phyloP scores from a whole-genome alignment of 2,113 vertebrate genomes.

The Sula dactylatra region DNA sequence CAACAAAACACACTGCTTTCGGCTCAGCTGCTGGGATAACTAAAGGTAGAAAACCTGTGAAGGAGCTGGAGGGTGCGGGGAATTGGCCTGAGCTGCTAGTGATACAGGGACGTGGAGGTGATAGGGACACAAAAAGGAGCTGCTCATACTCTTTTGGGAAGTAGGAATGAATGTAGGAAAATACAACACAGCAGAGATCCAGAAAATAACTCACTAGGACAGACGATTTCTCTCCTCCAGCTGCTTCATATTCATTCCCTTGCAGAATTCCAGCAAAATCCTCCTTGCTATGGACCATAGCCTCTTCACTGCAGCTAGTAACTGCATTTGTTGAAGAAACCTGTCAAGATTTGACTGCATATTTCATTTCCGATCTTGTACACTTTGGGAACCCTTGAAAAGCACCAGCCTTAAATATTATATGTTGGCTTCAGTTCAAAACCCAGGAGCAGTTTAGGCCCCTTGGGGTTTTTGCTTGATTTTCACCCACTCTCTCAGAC shows the following conservation, averaged over 20 bases:
- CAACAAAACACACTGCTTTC: background rate
- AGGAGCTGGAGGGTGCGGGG: background rate
- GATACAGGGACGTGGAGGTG: background rate
- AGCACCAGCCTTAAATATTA: background rate
- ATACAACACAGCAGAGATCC: background rate
- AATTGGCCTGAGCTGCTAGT: background rate
- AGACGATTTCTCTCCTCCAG: background rate
- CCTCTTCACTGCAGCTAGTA: background rate
- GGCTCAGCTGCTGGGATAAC: background rate
- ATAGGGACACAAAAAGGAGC: background rate
- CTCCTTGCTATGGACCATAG: background rate
- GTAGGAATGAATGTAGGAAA: background rate
- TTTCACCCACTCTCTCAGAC: background rate
- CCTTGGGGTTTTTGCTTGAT: background rate
- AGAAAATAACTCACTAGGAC: background rate
- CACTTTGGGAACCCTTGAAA: background rate
- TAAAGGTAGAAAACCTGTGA: background rate
- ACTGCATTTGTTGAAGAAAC: background rate
- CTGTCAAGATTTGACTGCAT: background rate
- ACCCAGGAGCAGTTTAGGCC: background rate
- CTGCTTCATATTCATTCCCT: background rate
- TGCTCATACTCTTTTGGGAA: background rate
- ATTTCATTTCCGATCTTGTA: background rate
- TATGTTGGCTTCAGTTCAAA: background rate
- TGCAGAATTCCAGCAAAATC: background rate